Percentiles rank a stretch among this genome's conserved stretches.
These are phyloP conservation scores for Elmis aenea DNA, from an alignment of 2,888 invertebrate genomes.

Conservation along the genomic window DNA sequence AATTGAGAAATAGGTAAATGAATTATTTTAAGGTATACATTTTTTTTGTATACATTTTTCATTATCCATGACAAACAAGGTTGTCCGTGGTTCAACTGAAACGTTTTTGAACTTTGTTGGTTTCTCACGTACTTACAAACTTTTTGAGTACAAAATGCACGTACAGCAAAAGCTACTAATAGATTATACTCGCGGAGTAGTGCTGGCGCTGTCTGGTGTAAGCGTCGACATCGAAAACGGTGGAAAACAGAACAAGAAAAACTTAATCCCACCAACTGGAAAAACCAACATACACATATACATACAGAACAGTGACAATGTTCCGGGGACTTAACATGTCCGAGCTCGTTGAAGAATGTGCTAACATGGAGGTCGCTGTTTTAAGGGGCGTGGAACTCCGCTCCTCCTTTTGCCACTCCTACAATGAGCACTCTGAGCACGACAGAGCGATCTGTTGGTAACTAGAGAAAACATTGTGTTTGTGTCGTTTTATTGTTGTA, in stretches of 20 bases:
- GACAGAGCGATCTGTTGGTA: constrained; percentile 42
- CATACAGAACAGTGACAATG: constrained; percentile 36
- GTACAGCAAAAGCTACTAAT: too few species aligned
- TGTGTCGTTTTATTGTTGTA: constrained; percentile 40
- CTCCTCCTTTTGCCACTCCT: constrained; percentile 39
- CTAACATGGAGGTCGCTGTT: constrained; percentile 44
- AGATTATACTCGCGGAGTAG: too few species aligned
- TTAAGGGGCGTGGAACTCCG: constrained; percentile 36
- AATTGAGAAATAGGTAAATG: too few species aligned
- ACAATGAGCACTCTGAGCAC: constrained; percentile 29
- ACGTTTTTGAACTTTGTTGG: too few species aligned
- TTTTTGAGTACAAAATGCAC: too few species aligned
- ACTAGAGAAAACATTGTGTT: constrained; percentile 29
- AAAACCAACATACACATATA: constrained; percentile 30
- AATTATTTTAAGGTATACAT: too few species aligned
- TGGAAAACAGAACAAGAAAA: constrained; percentile 29
- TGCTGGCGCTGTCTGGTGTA: constrained; percentile 8
- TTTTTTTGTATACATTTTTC: too few species aligned
- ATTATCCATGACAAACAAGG: too few species aligned
- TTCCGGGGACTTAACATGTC: constrained; percentile 39
- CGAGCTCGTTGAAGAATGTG: constrained; percentile 35
- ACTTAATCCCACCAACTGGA: constrained; percentile 29
- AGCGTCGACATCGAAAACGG: constrained; percentile 14
- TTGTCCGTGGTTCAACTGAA: too few species aligned
- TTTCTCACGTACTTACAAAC: too few species aligned